Percentiles rank a stretch among this genome's conserved stretches.
phyloP scores from a whole-genome alignment of 2,888 invertebrate species.

The Amblyteles armatorius region DNA sequence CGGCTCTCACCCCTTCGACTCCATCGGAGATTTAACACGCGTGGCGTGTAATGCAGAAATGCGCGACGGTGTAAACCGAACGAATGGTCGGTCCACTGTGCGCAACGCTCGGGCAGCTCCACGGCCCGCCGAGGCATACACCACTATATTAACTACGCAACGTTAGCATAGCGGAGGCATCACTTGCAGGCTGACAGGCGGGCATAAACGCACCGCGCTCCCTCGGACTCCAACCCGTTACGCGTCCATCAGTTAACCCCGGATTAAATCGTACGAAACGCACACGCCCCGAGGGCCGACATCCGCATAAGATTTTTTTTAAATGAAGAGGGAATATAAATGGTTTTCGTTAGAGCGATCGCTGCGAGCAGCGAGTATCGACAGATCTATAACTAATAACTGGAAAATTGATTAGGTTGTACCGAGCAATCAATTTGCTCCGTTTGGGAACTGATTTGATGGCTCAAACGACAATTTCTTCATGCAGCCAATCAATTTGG shows the following conservation, averaged over 20 bases:
- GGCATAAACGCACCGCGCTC: not conserved
- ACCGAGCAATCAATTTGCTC: not conserved
- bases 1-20: constrained; percentile 31
- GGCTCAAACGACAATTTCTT: not conserved
- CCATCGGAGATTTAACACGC: constrained; percentile 55
- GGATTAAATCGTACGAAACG: not conserved
- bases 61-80: not conserved
- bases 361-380: not conserved
- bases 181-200: not conserved
- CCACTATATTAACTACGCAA: constrained; percentile 21
- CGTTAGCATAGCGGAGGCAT: constrained; percentile 3
- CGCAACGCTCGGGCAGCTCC: constrained; percentile 3
- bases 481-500: not conserved
- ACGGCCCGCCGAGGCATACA: constrained; percentile 32
- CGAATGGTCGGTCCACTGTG: constrained; percentile 33
- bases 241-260: not conserved
- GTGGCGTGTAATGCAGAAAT: constrained; percentile 34
- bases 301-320: not conserved
- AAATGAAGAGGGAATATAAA: not conserved
- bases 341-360: not conserved
- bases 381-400: not conserved
- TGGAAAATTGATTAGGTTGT: not conserved
- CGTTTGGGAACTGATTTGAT: not conserved
- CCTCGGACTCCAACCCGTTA: not conserved
- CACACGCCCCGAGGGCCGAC: not conserved